Conservation (phyloP, 2,888 invertebrate species). For the Standfussiana lucernea region DNA sequence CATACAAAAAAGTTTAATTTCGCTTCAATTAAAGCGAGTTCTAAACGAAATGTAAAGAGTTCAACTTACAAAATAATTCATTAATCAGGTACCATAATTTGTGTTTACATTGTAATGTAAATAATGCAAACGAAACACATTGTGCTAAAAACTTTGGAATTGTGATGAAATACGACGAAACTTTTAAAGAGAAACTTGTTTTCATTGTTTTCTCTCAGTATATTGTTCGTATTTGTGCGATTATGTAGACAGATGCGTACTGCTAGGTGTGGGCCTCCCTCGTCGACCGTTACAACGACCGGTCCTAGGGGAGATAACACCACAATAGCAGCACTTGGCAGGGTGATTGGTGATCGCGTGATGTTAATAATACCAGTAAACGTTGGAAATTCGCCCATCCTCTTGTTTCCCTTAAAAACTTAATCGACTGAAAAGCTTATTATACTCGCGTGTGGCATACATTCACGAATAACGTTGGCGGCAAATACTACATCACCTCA, state of each 20-base stretch:
- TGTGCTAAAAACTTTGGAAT: constrained; percentile 42
- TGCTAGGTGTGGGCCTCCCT: constrained; percentile 16
- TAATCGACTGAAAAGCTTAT: constrained; percentile 28
- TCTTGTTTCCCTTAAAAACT: constrained; percentile 4
- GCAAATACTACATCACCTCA: constrained; percentile 1
- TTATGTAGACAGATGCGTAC: constrained; percentile 18
- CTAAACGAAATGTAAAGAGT: constrained; percentile 38
- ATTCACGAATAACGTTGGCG: constrained; percentile 8
- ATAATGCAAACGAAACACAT: constrained; percentile 52
- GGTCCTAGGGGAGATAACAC: constrained; percentile 55
- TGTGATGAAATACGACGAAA: constrained; percentile 46
- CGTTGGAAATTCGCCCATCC: constrained; percentile 21
- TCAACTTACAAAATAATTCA: constrained; percentile 50
- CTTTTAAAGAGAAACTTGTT: constrained; percentile 46
- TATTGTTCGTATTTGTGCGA: constrained; percentile 24
- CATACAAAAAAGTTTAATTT: constrained; percentile 33
- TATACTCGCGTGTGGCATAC: constrained; percentile 15
- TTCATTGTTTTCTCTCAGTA: constrained; percentile 39
- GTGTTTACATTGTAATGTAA: constrained; percentile 57
- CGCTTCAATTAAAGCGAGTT: constrained; percentile 42
- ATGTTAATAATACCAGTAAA: constrained; percentile 33
- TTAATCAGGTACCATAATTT: constrained; percentile 57
- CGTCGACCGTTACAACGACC: constrained; percentile 42
- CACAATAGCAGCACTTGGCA: constrained; percentile 42
- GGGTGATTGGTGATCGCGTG: constrained; percentile 37